Evolutionary conservation across 1,140 invertebrate genomes (phyloP).

Genomic region (Leucophenga varia): DNA sequence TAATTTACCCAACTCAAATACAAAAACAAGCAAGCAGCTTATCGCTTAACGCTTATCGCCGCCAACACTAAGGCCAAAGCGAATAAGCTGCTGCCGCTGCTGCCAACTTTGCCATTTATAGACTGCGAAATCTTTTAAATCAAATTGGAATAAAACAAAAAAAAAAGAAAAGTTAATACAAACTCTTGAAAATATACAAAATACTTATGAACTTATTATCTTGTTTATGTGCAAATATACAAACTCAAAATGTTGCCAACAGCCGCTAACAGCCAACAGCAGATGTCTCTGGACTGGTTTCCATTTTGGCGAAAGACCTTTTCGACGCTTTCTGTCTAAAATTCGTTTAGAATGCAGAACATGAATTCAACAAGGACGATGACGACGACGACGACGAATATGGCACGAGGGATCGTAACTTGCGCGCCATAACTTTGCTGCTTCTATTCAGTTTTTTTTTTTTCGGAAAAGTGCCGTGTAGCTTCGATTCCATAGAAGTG

Average conservation of each 20-base stretch:
- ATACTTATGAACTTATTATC: conserved; percentile 54
- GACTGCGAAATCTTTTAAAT: background rate
- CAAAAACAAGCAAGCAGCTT: too few relatives aligned
- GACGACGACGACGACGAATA: conserved; percentile 19
- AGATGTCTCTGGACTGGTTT: too few relatives aligned
- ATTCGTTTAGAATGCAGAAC: conserved; percentile 40
- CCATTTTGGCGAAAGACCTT: too few relatives aligned
- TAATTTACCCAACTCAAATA: background rate
- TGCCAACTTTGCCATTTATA: background rate
- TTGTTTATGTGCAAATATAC: conserved; percentile 52
- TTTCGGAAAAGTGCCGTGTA: conserved; percentile 19
- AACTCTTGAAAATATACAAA: conserved; percentile 40
- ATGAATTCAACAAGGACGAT: conserved; percentile 25
- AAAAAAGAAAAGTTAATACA: too few relatives aligned
- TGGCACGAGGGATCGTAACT: conserved; percentile 47
- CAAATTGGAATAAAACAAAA: too few relatives aligned
- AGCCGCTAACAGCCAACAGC: too few relatives aligned
- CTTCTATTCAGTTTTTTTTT: background rate
- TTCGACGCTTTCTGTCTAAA: conserved; percentile 6
- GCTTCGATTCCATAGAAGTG: conserved; percentile 24
- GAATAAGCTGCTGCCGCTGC: too few relatives aligned
- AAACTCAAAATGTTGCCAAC: too few relatives aligned
- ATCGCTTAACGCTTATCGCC: too few relatives aligned
- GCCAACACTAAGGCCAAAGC: too few relatives aligned
- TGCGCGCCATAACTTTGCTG: conserved; percentile 40